Base-by-base conservation (phyloP, 1,140 invertebrate species). In the Muscidifurax raptorellus region DNA sequence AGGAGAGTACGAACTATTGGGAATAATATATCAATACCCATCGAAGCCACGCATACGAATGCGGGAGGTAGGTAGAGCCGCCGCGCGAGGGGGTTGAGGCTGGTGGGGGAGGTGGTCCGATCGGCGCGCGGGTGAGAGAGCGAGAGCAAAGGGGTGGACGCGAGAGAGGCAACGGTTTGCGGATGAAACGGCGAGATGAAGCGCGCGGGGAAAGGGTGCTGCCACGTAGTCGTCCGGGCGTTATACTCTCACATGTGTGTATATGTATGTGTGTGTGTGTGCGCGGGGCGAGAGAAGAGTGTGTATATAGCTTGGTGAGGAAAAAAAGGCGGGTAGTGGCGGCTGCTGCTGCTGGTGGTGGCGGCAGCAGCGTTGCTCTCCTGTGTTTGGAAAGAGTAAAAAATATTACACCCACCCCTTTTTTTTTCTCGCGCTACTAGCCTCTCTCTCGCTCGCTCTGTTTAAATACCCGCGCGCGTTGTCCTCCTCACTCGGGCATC, bases 21-120 rank as follows among this genome's bases (percentile, higher is more conserved):
- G 92, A 93, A 93, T 92, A 93, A 93, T 93, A 93, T 93, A 93
- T 93, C 92, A 93, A 93, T 93, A 93, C 90, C 92, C 90, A 93
- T 93, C 92, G 92, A 93, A 93, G 86, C 91, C 91, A 92, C 92
- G 91, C 91, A 93, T 92, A 92, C 91, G 91, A 93, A 93, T 92
- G 90, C 90, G 89, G 89, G 87, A 84, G 79, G 85, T 69, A 84
- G 79, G 85, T 69, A 69, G 86, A 80, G 89, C 88, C 89, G 86
- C 88, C 69, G 76, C 82, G 87, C 84, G 85, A 72, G 85, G 76
- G 86, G 86, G 85, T 79, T 86, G 82, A 85, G 71, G 86, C 75
- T 75, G 86, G 87, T 83, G 86, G 52, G 15, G 52, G 86, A 82
- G 88, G 88, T 84, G 86, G 86, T 18, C 86, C 71, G 85, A 83